These are phyloP conservation scores for Anisognathus igniventris DNA, from an alignment of 2,797 vertebrate genomes.

Conservation along the genomic window DNA sequence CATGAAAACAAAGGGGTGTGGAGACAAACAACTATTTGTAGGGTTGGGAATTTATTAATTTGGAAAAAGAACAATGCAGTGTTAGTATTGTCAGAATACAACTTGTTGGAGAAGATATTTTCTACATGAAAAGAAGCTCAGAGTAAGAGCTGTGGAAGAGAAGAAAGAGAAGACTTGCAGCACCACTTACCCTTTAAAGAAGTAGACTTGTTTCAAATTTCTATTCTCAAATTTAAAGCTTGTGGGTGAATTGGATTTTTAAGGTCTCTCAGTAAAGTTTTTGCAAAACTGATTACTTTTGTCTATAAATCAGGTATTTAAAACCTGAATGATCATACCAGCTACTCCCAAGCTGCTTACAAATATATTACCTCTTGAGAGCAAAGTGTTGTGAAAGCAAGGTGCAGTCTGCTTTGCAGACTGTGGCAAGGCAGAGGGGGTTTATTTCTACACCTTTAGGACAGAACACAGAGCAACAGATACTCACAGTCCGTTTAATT, in stretches of 20 bases:
- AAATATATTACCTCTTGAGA: not conserved
- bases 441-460: not conserved
- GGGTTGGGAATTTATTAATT: not conserved
- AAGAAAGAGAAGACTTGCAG: not conserved
- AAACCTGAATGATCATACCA: not conserved
- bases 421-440: not conserved
- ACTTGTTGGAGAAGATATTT: not conserved
- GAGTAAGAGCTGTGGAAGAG: not conserved
- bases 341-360: not conserved
- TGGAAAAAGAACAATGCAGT: not conserved
- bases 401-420: not conserved
- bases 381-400: rapidly evolving
- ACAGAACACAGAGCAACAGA: not conserved
- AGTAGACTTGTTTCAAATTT: not conserved
- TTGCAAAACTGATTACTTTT: not conserved
- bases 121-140: not conserved
- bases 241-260: not conserved
- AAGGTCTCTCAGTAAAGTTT: not conserved
- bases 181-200: not conserved
- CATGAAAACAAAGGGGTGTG: not conserved
- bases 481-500: not conserved
- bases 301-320: not conserved
- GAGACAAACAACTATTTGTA: not conserved
- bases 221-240: not conserved
- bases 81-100: not conserved